Conservation (phyloP, 2,113 vertebrate species). For the Grallaria varia region DNA sequence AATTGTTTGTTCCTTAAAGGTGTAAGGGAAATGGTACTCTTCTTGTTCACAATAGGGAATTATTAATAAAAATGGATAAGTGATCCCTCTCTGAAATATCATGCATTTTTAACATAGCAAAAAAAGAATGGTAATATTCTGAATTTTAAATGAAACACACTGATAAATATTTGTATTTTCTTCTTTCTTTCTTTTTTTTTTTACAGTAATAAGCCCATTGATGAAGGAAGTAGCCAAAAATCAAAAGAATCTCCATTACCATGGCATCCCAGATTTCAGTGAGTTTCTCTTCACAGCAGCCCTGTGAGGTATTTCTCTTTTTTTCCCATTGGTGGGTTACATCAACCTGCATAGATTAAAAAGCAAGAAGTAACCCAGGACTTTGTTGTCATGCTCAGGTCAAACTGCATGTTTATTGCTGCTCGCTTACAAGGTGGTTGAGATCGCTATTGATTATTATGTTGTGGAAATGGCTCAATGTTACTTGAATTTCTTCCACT, state of each 20-base stretch:
- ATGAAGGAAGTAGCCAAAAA: not conserved
- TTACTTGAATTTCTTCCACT: not conserved
- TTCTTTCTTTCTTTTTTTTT: not conserved
- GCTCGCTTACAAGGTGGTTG: not conserved
- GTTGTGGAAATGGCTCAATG: not conserved
- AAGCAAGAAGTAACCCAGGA: not conserved
- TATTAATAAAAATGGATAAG: slow-evolving; percentile 36
- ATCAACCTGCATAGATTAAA: not conserved
- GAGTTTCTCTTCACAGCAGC: not conserved
- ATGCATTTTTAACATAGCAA: not conserved
- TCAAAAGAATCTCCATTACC: not conserved
- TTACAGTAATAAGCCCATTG: not conserved
- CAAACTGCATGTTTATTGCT: not conserved
- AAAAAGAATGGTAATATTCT: not conserved
- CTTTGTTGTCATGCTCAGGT: not conserved
- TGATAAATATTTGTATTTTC: slow-evolving; percentile 14
- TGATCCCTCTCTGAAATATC: not conserved
- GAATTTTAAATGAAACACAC: not conserved
- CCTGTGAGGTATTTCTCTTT: not conserved
- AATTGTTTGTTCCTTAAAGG: slow-evolving; percentile 59
- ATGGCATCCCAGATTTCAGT: not conserved
- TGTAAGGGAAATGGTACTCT: slow-evolving; percentile 21
- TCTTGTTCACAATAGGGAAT: slow-evolving; percentile 40
- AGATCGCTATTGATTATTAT: not conserved
- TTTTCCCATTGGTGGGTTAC: not conserved